phyloP scores from a whole-genome alignment of 2,113 vertebrate genomes.

The Dendrocopos noguchii region DNA sequence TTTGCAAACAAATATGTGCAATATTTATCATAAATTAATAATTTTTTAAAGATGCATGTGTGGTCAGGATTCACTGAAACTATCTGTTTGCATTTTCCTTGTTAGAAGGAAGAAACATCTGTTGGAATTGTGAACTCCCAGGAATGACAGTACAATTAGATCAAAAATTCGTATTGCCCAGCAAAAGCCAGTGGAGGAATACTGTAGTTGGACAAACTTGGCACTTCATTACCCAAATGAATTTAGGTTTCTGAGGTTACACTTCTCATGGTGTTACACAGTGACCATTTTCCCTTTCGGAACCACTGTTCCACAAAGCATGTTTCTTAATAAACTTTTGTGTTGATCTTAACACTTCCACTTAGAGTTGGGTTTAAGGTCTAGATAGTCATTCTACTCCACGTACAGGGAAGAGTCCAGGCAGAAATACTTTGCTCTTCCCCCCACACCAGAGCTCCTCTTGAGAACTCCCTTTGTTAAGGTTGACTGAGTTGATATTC shows the following conservation, averaged over 20 bases:
- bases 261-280: background rate
- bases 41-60: accelerated
- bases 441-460: background rate
- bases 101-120: background rate
- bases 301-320: background rate
- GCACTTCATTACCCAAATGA: background rate
- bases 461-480: background rate
- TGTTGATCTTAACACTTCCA: background rate
- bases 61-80: background rate
- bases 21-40: background rate
- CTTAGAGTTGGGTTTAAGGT: background rate
- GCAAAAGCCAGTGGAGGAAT: background rate
- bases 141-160: background rate
- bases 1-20: background rate
- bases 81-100: background rate
- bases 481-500: background rate
- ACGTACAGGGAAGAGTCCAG: background rate
- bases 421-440: background rate
- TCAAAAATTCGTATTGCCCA: background rate
- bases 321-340: background rate
- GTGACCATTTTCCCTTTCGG: background rate
- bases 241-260: background rate
- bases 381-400: background rate
- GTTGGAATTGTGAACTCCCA: background rate
- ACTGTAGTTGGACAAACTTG: background rate